phyloP scores from a whole-genome alignment of 2,113 vertebrate species.

The Apus apus region DNA sequence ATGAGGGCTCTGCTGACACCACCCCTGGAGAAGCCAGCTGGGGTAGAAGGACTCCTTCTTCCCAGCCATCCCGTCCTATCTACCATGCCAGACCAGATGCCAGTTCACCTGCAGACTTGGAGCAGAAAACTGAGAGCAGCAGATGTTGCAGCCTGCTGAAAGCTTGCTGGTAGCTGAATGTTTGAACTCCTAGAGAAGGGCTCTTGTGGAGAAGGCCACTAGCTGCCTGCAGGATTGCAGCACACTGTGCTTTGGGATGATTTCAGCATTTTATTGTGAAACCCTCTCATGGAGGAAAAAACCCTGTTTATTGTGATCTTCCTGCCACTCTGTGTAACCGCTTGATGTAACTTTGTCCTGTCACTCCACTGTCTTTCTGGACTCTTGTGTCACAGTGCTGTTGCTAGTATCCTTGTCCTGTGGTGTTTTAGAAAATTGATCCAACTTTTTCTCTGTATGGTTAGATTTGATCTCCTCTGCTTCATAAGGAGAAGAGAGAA shows the following conservation, averaged over 20 bases:
- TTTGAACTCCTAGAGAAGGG: slow-evolving; percentile 25
- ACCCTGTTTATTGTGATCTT: rapidly evolving
- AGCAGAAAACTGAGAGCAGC: slow-evolving; percentile 31
- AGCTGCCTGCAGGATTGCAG: not conserved
- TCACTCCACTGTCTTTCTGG: not conserved
- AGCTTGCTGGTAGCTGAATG: not conserved
- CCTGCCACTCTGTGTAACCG: not conserved
- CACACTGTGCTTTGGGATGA: not conserved
- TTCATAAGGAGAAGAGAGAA: not conserved
- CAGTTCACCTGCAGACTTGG: slow-evolving; percentile 34
- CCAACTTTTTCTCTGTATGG: not conserved
- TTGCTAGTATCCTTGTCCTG: not conserved
- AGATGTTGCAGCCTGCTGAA: slow-evolving; percentile 31
- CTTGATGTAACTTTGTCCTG: not conserved
- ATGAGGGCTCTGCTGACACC: not conserved
- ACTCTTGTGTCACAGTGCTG: not conserved
- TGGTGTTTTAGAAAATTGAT: not conserved
- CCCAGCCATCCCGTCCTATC: not conserved
- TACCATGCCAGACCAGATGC: not conserved
- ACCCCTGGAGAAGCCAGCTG: not conserved
- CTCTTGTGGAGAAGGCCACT: not conserved
- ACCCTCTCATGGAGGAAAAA: not conserved
- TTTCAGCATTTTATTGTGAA: not conserved
- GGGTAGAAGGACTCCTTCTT: not conserved
- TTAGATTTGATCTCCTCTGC: not conserved